A percentile compares a stretch with the other conserved stretches of the same genome.
Conservation (phyloP, 2,113 vertebrate genomes). For the Odontophorus gujanensis region DNA sequence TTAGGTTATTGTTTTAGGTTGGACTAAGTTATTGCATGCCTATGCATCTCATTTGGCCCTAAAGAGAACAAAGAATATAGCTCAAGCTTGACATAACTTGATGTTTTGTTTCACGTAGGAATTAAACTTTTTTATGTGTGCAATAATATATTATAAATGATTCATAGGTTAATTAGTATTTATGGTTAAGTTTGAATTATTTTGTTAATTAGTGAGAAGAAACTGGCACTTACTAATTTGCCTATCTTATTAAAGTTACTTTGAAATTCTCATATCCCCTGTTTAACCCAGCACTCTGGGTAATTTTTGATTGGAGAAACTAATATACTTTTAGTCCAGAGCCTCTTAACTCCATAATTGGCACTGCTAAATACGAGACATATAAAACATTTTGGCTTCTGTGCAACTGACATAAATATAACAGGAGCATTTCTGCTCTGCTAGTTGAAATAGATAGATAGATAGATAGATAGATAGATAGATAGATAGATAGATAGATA, state of each 20-base stretch:
- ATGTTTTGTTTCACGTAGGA: neutral
- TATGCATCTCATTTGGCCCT: neutral
- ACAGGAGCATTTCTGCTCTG: neutral
- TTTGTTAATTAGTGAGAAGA: neutral
- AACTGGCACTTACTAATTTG: neutral
- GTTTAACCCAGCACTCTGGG: neutral
- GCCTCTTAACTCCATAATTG: neutral
- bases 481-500: no score
- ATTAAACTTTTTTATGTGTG: neutral
- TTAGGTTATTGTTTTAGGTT: neutral
- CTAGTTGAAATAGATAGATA: neutral
- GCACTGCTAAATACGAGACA: neutral
- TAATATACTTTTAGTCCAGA: neutral
- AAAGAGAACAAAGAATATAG: neutral
- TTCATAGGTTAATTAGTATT: neutral
- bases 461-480: no score
- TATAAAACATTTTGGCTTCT: neutral
- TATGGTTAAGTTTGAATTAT: neutral
- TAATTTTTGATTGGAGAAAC: neutral
- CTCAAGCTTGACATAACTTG: neutral
- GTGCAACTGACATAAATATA: neutral
- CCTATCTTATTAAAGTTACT: neutral
- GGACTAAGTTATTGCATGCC: neutral
- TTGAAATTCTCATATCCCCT: neutral
- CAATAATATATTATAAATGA: neutral